Evolutionary conservation across 2,113 vertebrate species (phyloP).

Genomic region (Laticauda colubrina): DNA sequence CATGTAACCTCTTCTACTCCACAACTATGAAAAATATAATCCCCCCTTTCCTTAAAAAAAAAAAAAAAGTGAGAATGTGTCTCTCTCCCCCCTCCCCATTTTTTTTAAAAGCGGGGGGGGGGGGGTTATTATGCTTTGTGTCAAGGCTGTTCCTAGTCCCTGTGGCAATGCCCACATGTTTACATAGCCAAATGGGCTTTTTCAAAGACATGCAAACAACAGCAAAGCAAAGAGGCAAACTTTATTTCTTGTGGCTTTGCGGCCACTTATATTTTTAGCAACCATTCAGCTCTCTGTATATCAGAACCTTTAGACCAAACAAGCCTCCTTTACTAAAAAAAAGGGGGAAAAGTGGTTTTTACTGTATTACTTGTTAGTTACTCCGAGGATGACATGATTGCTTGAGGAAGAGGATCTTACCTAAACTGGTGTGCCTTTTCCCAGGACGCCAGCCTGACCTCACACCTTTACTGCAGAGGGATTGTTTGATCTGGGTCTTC

Average conservation of each 20-base stretch:
- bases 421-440: background rate
- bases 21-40: background rate
- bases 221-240: background rate
- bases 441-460: background rate
- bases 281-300: background rate
- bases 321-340: background rate
- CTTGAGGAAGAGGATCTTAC: background rate
- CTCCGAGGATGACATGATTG: background rate
- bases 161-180: background rate
- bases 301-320: background rate
- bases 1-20: background rate
- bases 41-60: background rate
- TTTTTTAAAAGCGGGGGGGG: accelerated
- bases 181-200: background rate
- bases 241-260: background rate
- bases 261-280: background rate
- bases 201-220: background rate
- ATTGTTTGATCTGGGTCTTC: background rate
- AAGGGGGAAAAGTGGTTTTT: background rate
- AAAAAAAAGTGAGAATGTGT: background rate
- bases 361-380: background rate
- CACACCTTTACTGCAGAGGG: background rate
- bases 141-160: background rate
- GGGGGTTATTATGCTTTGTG: background rate
- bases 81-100: background rate